Conservation (phyloP, 2,113 vertebrate species). For the Pungitius pungitius region DNA sequence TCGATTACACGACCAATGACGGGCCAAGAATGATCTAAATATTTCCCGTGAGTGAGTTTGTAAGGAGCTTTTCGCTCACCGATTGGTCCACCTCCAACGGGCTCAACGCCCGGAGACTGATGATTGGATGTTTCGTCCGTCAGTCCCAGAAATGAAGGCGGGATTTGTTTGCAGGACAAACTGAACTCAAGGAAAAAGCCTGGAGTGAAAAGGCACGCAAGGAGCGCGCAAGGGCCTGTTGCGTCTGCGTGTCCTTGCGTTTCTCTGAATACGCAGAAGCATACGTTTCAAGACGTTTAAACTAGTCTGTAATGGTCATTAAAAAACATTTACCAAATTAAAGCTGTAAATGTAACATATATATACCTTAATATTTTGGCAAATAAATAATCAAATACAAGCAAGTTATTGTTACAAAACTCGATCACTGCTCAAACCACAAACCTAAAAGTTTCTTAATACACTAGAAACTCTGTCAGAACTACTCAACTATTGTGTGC, state of each 20-base stretch:
- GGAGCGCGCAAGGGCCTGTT: too few relatives aligned
- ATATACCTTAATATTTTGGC: constrained; percentile 55
- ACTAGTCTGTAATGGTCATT: constrained; percentile 57
- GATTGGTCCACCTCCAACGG: not conserved
- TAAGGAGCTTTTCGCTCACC: not conserved
- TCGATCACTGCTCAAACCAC: constrained; percentile 19
- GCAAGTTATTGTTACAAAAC: constrained; percentile 6
- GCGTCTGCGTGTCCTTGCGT: too few relatives aligned
- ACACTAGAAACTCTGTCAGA: not conserved
- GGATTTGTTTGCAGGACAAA: not conserved
- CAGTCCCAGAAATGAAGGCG: not conserved
- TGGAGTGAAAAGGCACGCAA: too few relatives aligned
- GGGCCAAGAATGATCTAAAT: fast-evolving
- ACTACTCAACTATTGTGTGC: constrained; percentile 41
- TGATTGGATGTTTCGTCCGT: not conserved
- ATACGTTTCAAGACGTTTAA: constrained; percentile 25
- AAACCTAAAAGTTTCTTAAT: constrained; percentile 14
- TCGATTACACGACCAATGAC: constrained; percentile 20
- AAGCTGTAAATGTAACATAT: constrained; percentile 37
- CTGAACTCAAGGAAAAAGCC: not conserved
- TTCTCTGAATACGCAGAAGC: too few relatives aligned
- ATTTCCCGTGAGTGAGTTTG: not conserved
- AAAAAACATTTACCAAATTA: constrained; percentile 47
- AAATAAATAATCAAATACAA: constrained; percentile 49
- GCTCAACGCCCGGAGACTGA: too few relatives aligned